Percentiles rank a stretch among this genome's conserved stretches.
These are phyloP conservation scores for Xylocopa sonorina DNA, from an alignment of 1,140 invertebrate genomes.

Conservation along the genomic window DNA sequence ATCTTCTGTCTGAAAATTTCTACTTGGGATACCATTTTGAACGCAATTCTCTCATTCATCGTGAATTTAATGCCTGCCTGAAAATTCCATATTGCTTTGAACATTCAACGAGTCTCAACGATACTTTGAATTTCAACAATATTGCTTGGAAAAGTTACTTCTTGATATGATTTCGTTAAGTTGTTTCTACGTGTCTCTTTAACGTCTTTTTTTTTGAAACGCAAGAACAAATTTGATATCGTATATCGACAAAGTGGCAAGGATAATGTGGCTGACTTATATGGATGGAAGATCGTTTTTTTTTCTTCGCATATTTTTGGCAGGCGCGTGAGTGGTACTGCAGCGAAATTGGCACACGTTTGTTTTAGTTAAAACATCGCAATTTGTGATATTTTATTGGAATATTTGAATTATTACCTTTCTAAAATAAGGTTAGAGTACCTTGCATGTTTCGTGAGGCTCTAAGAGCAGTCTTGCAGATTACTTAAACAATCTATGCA, in stretches of 20 bases:
- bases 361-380: too few relatives aligned
- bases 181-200: too few relatives aligned
- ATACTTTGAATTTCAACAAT: neutral
- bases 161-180: too few relatives aligned
- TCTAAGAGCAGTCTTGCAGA: too few relatives aligned
- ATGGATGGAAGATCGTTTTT: constrained; percentile 14
- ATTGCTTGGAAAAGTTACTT: too few relatives aligned
- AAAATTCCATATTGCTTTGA: neutral
- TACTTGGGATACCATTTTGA: neutral
- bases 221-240: too few relatives aligned
- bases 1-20: constrained; percentile 35
- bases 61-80: constrained; percentile 27
- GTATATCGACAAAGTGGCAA: neutral
- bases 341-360: constrained; percentile 7
- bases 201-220: too few relatives aligned
- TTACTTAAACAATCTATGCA: too few relatives aligned
- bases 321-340: neutral
- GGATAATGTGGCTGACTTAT: neutral
- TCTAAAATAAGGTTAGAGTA: too few relatives aligned
- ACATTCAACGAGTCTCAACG: neutral
- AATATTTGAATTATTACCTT: too few relatives aligned
- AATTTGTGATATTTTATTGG: too few relatives aligned
- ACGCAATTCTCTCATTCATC: constrained; percentile 2
- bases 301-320: neutral
- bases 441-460: too few relatives aligned